These are phyloP conservation scores for Diceros bicornis DNA, from an alignment of 2,797 vertebrate genomes.

Conservation along the genomic window DNA sequence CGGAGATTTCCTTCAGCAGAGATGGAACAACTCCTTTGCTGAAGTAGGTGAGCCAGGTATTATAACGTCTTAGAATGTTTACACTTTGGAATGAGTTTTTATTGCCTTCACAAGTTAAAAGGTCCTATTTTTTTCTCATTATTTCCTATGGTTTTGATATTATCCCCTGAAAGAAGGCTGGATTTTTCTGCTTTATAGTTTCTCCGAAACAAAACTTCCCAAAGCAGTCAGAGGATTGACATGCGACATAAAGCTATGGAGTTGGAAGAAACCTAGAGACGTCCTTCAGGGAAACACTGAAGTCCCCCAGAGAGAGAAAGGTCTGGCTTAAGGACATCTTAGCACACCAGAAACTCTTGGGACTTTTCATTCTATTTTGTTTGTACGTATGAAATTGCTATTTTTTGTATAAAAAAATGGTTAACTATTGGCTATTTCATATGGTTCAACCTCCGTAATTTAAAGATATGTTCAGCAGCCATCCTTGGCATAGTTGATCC, in stretches of 20 bases:
- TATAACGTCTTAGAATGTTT: conserved; percentile 43
- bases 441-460: neutral
- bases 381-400: neutral
- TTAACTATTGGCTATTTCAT: neutral
- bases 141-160: conserved; percentile 62
- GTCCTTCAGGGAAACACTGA: neutral
- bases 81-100: conserved; percentile 30
- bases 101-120: conserved; percentile 56
- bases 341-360: neutral
- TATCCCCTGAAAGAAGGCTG: conserved; percentile 35
- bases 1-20: conserved; percentile 23
- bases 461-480: neutral
- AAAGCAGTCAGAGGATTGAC: neutral
- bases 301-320: neutral
- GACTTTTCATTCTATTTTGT: neutral
- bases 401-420: neutral
- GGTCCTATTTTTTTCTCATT: neutral
- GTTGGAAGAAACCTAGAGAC: neutral
- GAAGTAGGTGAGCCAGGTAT: neutral
- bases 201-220: conserved; percentile 23
- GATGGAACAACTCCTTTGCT: neutral
- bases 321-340: neutral
- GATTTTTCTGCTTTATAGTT: conserved; percentile 42
- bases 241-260: fast-evolving
- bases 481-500: neutral